A percentile compares a stretch with the other conserved stretches of the same genome.
Conservation (phyloP, 2,888 invertebrate species). For the Vesta saturnalis region DNA sequence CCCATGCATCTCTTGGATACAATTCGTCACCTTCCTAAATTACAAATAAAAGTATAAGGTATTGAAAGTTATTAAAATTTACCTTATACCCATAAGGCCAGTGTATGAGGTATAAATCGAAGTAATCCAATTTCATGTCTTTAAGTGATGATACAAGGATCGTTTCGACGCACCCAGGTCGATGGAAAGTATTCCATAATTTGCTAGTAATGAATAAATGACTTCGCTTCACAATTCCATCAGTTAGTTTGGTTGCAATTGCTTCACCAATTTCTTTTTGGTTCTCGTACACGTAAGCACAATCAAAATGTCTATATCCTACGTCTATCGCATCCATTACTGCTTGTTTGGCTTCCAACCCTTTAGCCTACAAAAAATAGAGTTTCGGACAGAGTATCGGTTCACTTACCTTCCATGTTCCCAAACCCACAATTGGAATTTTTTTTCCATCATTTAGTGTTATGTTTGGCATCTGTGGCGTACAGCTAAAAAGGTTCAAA, state of each 20-base stretch:
- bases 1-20: slow-evolving; percentile 69
- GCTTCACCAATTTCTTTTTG: slow-evolving; percentile 75
- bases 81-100: slow-evolving; percentile 89
- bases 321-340: slow-evolving; percentile 73
- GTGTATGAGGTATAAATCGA: slow-evolving; percentile 90
- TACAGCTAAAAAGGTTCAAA: too few species aligned
- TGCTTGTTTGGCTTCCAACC: slow-evolving; percentile 68
- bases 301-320: slow-evolving; percentile 78
- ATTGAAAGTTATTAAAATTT: not conserved
- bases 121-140: slow-evolving; percentile 76
- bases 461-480: slow-evolving; percentile 45
- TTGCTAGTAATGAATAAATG: slow-evolving; percentile 77
- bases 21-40: slow-evolving; percentile 68
- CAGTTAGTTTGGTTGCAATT: slow-evolving; percentile 68
- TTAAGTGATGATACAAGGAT: slow-evolving; percentile 73
- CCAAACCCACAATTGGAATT: slow-evolving; percentile 70
- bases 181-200: slow-evolving; percentile 82
- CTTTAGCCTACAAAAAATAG: slow-evolving; percentile 64
- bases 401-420: slow-evolving; percentile 71
- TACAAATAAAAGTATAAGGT: not conserved
- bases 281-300: slow-evolving; percentile 72
- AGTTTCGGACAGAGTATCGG: not conserved
- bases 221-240: slow-evolving; percentile 72
- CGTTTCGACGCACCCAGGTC: slow-evolving; percentile 76
- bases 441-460: slow-evolving; percentile 67